Evolutionary conservation across 2,888 invertebrate genomes (phyloP), one percentile per base, ranked within the genome.

Genomic region (Tachystola acroxantha): DNA sequence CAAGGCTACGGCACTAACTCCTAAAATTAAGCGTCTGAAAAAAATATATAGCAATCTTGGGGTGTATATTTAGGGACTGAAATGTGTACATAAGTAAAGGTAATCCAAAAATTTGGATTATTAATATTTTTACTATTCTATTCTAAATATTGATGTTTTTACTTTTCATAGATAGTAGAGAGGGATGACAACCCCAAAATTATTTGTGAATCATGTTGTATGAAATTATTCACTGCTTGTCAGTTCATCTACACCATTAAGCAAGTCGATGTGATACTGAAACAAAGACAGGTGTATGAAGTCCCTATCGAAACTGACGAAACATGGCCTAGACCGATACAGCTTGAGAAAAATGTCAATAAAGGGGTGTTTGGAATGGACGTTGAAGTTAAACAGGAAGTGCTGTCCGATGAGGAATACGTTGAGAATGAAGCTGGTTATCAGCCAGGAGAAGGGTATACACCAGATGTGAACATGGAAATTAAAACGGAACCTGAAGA

Each of bases 401-500:
- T 74, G 0, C 1, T 77, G 13, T 72, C 79, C 0, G 84, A 81
- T 33, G 71, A 74, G 10, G 84, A 84, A 34, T 51, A 60, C 45
- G 1, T 50, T 46, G 31, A 13, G 20, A 51, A 45, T 3, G 9
- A 16, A 2, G 10, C 16, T n/a, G n/a, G n/a, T n/a, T n/a, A n/a
- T n/a, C n/a, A n/a, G n/a, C n/a, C n/a, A 7, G 29, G n/a, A 1
- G 29, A 30, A 10, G 29, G 29, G 2, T 30, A 27, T 4, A 27
- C n/a, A 6, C 7, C 14, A 3, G 46, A 50, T 41, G 30, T 49
- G 7, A 45, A 46, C 41, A 33, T 73, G 34, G 81, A 81, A n/a
- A 81, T 84, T 6, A 84, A 85, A 48, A 58, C 77, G 31, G 85
- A 85, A 46, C 80, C 79, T 0, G 81, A 79, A 37, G 84, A 84